These are phyloP conservation scores for Notoglanidium macrostoma DNA, from an alignment of 2,797 vertebrate genomes.

Conservation along the genomic window DNA sequence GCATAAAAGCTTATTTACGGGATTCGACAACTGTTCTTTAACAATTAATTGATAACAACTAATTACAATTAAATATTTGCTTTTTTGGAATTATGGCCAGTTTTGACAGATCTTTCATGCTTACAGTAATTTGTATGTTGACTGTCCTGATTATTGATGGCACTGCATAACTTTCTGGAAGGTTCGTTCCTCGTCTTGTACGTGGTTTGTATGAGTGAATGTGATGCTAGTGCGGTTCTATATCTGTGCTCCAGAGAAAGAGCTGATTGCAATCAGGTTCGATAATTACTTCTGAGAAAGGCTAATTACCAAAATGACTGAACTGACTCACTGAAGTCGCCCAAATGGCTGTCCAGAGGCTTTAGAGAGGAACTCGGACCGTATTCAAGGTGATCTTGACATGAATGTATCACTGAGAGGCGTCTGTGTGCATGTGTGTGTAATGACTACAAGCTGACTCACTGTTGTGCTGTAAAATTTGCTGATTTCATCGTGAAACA, in stretches of 20 bases:
- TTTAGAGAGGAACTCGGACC: slow-evolving; percentile 8
- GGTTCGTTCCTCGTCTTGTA: background rate
- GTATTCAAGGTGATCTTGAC: slow-evolving; percentile 20
- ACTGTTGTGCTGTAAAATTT: background rate
- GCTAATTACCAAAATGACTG: slow-evolving; percentile 66
- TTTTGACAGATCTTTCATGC: background rate
- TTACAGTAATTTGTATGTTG: background rate
- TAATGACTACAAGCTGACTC: slow-evolving; percentile 9
- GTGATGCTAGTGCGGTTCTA: background rate
- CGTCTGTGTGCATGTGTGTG: background rate
- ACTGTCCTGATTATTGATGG: too few species aligned
- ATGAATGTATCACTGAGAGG: background rate
- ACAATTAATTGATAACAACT: too few species aligned
- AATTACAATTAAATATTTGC: too few species aligned
- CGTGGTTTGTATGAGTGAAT: background rate
- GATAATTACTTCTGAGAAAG: slow-evolving; percentile 61
- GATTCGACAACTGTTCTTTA: too few species aligned
- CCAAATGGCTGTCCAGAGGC: slow-evolving; percentile 52
- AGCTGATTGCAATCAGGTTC: slow-evolving; percentile 74
- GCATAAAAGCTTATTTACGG: too few species aligned
- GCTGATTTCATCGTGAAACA: slow-evolving; percentile 11
- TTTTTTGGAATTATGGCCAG: too few species aligned
- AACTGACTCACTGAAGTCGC: slow-evolving; percentile 51
- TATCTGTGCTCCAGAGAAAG: slow-evolving; percentile 22
- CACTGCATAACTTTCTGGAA: background rate